Base-by-base conservation (phyloP, 2,888 invertebrate species). In the Cryptosula pallasiana region DNA sequence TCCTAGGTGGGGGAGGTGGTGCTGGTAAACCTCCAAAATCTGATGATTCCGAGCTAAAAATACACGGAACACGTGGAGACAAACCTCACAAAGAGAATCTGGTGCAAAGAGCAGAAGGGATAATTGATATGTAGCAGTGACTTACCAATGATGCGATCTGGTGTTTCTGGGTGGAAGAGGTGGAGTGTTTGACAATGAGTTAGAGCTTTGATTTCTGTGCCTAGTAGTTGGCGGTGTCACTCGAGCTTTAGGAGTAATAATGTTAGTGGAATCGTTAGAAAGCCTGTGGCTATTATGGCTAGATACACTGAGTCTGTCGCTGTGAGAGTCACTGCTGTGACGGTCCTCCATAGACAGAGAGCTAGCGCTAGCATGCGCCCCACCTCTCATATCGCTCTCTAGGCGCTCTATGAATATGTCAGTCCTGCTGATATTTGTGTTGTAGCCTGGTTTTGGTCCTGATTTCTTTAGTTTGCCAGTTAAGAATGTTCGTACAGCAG, bases 1-100 rank as follows among this genome's bases (percentile, higher is more conserved):
- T 63, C 9, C 63, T 32, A 27, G 63, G 63, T 29, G 63, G 63
- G 34, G 63, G 63, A 13, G 63, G 63, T 63, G 63, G 63, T 2
- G 63, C 45, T 13, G 45, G 45, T 13, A 45, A 20, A 45, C 5
- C 45, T 20, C 45, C 45, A 13, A 45, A 45, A 45, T 45, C 45
- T 20, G 20, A 13, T 13, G 9, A 5, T 45, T 45, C 45, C 5
- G 5, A 5, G 20, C 45, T 45, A 20, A 5, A 45, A 45, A 45
- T 45, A 45, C 20, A 13, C 5, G 20, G 45, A 45, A 20, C 45
- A 45, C 45, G n/a, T n/a, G n/a, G n/a, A n/a, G n/a, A n/a, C n/a
- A n/a, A n/a, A n/a, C n/a, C n/a, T n/a, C n/a, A n/a, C n/a, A n/a
- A n/a, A n/a, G n/a, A n/a, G n/a, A n/a, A n/a, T n/a, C n/a, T n/a